Conservation (phyloP, 2,888 invertebrate genomes). For the Thereva nobilitata region DNA sequence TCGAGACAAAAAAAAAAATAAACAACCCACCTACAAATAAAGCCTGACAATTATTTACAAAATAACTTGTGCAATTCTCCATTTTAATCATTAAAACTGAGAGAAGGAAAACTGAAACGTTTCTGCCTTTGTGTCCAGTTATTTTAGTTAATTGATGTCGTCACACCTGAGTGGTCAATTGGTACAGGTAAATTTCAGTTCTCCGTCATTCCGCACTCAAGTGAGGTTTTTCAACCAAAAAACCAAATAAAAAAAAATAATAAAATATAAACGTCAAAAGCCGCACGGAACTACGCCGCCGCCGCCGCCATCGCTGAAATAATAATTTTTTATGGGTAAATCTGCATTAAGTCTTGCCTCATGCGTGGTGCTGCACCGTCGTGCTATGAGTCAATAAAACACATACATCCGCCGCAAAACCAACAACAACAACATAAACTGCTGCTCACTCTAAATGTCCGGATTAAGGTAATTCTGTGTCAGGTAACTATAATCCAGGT, state of each 20-base stretch:
- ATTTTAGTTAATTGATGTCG: slow-evolving; percentile 40
- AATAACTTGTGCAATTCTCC: slow-evolving; percentile 15
- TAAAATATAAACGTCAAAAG: background rate
- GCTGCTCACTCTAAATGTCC: too few relatives aligned
- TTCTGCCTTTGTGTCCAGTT: slow-evolving; percentile 20
- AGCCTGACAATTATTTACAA: slow-evolving; percentile 14
- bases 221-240: background rate
- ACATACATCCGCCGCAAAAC: too few relatives aligned
- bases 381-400: too few relatives aligned
- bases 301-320: background rate
- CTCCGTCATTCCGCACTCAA: too few relatives aligned
- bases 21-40: too few relatives aligned
- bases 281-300: background rate
- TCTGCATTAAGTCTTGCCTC: slow-evolving; percentile 26
- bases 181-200: slow-evolving; percentile 24
- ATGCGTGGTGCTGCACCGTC: slow-evolving; percentile 1
- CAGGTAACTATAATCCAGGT: slow-evolving; percentile 12
- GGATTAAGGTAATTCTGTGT: background rate
- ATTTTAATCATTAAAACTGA: slow-evolving; percentile 9
- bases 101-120: slow-evolving; percentile 12
- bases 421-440: too few relatives aligned
- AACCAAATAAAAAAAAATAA: background rate
- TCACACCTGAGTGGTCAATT: slow-evolving; percentile 40
- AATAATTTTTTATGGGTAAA: slow-evolving; percentile 32
- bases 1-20: too few relatives aligned